Evolutionary conservation across 35 echinoderm and acorn worm species (phyloP).

Genomic region (Diadema setosum): DNA sequence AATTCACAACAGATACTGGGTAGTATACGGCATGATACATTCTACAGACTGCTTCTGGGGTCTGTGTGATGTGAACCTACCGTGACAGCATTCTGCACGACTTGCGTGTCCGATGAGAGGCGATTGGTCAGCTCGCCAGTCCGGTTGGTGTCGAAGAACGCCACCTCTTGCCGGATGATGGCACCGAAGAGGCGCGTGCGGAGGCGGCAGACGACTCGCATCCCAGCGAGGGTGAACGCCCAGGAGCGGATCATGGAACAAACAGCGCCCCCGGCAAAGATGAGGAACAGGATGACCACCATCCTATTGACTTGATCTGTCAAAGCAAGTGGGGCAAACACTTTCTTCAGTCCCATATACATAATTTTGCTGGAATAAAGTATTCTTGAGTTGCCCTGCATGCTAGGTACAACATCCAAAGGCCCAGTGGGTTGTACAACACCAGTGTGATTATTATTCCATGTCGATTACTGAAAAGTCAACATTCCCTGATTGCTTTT

Average conservation of each 20-base stretch:
- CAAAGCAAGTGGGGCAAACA: too few species aligned
- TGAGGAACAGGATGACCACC: slow-evolving; percentile 61
- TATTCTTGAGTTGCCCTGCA: too few species aligned
- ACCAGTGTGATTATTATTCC: too few species aligned
- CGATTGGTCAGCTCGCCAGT: slow-evolving; percentile 92
- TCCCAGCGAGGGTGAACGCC: slow-evolving; percentile 92
- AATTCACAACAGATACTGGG: too few species aligned
- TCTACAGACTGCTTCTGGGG: too few species aligned
- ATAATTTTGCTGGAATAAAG: too few species aligned
- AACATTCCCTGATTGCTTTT: too few species aligned
- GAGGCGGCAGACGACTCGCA: slow-evolving; percentile 78
- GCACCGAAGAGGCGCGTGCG: slow-evolving; percentile 66
- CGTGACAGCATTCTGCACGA: slow-evolving; percentile 95
- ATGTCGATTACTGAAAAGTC: too few species aligned
- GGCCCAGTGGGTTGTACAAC: too few species aligned
- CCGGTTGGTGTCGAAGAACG: slow-evolving; percentile 93
- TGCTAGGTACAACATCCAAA: too few species aligned
- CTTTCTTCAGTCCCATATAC: too few species aligned
- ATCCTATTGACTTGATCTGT: slow-evolving; percentile 57
- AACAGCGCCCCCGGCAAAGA: slow-evolving; percentile 50
- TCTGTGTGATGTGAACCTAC: slow-evolving; percentile 48
- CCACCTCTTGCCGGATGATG: slow-evolving; percentile 89
- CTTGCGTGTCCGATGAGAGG: slow-evolving; percentile 91
- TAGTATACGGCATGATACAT: too few species aligned
- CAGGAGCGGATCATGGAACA: slow-evolving; percentile 81